These are phyloP conservation scores for Melanostoma mellinum DNA, from an alignment of 2,888 invertebrate species.

Conservation along the genomic window DNA sequence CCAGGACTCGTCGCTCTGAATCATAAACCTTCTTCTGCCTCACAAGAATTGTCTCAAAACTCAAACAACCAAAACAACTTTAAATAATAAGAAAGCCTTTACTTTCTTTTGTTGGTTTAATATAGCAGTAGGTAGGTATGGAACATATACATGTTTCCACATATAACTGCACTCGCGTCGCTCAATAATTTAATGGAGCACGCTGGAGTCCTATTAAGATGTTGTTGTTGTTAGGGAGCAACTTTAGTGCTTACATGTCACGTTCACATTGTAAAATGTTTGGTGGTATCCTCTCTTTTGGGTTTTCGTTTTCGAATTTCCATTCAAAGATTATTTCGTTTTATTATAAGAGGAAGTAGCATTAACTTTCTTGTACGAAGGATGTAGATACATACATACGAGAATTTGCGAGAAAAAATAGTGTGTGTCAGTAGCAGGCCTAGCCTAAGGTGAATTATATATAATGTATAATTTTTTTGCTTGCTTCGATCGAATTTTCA, in stretches of 20 bases:
- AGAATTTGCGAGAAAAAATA: neutral
- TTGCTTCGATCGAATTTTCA: slow-evolving; percentile 21
- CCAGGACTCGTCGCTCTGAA: no score
- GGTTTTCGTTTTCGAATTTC: slow-evolving; percentile 7
- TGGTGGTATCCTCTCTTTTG: slow-evolving; percentile 13
- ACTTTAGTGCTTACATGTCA: slow-evolving; percentile 45
- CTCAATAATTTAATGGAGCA: slow-evolving; percentile 66
- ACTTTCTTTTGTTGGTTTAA: no score
- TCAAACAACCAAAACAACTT: no score
- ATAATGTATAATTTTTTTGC: slow-evolving; percentile 13
- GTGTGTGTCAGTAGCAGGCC: neutral
- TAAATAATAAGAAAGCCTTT: no score
- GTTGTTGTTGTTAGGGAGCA: slow-evolving; percentile 16
- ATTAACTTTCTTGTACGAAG: slow-evolving; percentile 19
- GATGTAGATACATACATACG: neutral
- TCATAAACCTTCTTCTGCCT: no score
- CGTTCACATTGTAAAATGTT: slow-evolving; percentile 46
- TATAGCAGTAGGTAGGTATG: no score
- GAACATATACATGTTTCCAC: no score
- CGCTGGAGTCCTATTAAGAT: slow-evolving; percentile 56
- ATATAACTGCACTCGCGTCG: slow-evolving; percentile 25
- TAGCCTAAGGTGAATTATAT: neutral
- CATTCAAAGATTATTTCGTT: slow-evolving; percentile 39
- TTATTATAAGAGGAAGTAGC: slow-evolving; percentile 22
- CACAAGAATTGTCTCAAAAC: no score